phyloP scores from a whole-genome alignment of 2,888 invertebrate genomes.

The Perithous albicinctus region DNA sequence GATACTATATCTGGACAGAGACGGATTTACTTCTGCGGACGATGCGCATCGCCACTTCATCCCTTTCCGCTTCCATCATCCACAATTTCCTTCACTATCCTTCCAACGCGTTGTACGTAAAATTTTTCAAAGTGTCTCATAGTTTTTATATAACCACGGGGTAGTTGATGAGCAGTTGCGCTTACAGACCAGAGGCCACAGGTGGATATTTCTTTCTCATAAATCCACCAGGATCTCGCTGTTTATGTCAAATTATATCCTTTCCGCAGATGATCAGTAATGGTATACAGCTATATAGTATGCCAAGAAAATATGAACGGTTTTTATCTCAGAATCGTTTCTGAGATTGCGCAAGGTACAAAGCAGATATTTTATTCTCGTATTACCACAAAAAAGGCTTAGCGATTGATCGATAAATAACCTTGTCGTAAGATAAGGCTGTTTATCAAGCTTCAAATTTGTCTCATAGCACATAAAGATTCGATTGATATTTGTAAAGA shows the following conservation, averaged over 20 bases:
- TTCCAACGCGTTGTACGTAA: not conserved
- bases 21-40: conserved; percentile 44
- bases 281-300: conserved; percentile 2
- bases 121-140: conserved; percentile 37
- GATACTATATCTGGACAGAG: conserved; percentile 46
- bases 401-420: not conserved
- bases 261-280: not conserved
- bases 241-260: conserved; percentile 28
- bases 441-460: not conserved
- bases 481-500: not conserved
- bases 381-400: not conserved
- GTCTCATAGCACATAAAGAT: not conserved
- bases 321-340: not conserved
- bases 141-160: conserved; percentile 11
- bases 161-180: not conserved
- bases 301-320: not conserved
- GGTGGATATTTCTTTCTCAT: conserved; percentile 36
- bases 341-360: conserved; percentile 1
- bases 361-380: not conserved
- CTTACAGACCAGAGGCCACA: conserved; percentile 19
- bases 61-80: conserved; percentile 15
- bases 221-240: conserved; percentile 8
- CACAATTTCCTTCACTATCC: conserved; percentile 20
- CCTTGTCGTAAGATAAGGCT: not conserved
- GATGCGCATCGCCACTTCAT: conserved; percentile 28